A percentile compares a stretch with the other conserved stretches of the same genome.
Conservation (phyloP, 2,113 vertebrate genomes). For the Cervus canadensis region DNA sequence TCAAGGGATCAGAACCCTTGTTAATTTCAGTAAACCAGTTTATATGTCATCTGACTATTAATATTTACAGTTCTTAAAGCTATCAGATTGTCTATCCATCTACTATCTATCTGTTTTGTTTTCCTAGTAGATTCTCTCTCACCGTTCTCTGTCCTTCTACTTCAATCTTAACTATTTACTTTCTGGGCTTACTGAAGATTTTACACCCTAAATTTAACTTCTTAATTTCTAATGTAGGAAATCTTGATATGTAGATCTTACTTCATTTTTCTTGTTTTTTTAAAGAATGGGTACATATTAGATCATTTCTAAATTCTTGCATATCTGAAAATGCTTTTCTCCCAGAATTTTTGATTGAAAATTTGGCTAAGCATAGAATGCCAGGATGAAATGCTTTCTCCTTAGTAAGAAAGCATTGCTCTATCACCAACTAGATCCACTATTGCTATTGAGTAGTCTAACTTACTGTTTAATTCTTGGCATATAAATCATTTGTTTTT, state of each 20-base stretch:
- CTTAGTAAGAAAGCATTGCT: background rate
- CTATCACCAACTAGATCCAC: background rate
- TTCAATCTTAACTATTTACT: background rate
- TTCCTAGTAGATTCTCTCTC: background rate
- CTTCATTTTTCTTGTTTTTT: background rate
- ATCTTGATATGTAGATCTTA: rapidly evolving
- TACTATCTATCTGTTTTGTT: background rate
- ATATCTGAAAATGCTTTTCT: background rate
- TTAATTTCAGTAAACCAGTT: background rate
- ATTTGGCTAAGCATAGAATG: background rate
- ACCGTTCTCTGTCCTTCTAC: background rate
- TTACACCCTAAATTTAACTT: background rate
- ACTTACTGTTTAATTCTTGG: background rate
- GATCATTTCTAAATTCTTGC: background rate
- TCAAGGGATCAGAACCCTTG: background rate
- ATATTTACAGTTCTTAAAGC: background rate
- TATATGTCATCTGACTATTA: background rate
- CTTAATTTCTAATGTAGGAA: background rate
- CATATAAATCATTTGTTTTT: background rate
- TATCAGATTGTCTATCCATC: too few relatives aligned
- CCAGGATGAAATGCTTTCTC: background rate
- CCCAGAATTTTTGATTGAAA: background rate
- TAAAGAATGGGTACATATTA: background rate
- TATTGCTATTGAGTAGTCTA: background rate
- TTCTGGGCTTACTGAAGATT: background rate